These are phyloP conservation scores for Drosophila grimshawi DNA, from an alignment of 1,140 invertebrate species.

Conservation along the genomic window DNA sequence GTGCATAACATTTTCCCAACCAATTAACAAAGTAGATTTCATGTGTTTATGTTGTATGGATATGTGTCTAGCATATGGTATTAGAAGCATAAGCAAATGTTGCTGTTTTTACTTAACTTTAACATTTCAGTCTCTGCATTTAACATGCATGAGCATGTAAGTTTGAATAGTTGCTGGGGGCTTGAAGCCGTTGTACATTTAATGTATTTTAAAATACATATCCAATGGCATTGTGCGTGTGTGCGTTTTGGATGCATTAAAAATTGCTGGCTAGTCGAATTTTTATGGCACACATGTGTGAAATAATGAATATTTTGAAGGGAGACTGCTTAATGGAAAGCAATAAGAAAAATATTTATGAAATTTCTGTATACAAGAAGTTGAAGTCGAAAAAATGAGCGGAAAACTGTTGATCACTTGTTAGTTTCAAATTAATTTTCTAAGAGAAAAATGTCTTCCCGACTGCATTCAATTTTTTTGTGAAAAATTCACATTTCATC, in stretches of 20 bases:
- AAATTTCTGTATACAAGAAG: not conserved
- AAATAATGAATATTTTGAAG: not conserved
- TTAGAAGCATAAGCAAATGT: constrained; percentile 73
- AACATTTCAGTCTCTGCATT: constrained; percentile 17
- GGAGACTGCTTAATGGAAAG: not conserved
- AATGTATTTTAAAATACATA: constrained; percentile 27
- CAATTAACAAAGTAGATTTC: not conserved
- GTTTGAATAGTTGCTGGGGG: constrained; percentile 17
- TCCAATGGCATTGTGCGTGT: constrained; percentile 7
- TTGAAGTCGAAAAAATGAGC: no score
- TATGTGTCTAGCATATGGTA: constrained; percentile 15
- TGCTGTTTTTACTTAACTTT: constrained; percentile 45
- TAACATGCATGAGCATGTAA: constrained; percentile 33
- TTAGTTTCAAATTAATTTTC: no score
- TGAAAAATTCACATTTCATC: no score
- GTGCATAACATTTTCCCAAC: not conserved
- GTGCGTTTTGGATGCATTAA: constrained; percentile 3
- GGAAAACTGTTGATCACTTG: no score
- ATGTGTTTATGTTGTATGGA: no score
- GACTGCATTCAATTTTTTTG: no score
- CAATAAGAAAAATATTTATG: not conserved
- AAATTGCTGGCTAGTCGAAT: not conserved
- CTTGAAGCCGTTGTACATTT: constrained; percentile 25
- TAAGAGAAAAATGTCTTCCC: no score
- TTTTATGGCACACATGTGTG: constrained; percentile 20